phyloP scores from a whole-genome alignment of 2,888 invertebrate species.

The Oasisia sp. region DNA sequence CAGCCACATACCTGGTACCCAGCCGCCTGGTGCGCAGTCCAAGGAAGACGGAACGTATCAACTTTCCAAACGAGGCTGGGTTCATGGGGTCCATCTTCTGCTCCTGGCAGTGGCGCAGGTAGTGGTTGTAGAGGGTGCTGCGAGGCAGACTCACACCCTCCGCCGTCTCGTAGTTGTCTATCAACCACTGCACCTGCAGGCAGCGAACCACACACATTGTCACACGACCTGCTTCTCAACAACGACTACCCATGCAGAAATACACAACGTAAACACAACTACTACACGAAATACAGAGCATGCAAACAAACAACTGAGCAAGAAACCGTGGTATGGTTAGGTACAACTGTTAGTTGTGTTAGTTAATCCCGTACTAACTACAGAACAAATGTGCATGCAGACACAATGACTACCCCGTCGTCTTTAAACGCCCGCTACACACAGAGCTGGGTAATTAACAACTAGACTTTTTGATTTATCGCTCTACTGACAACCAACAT shows the following conservation, averaged over 20 bases:
- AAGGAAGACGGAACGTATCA: slow-evolving; percentile 97
- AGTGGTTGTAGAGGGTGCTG: slow-evolving; percentile 96
- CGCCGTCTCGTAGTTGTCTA: slow-evolving; percentile 98
- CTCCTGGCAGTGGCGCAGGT: slow-evolving; percentile 87
- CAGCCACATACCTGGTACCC: slow-evolving; percentile 80
- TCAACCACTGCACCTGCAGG: slow-evolving; percentile 77
- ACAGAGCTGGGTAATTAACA: not conserved
- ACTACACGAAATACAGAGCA: slow-evolving; percentile 13
- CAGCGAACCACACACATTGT: not conserved
- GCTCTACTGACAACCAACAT: not conserved
- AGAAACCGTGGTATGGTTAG: not conserved
- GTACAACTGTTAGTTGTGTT: not conserved
- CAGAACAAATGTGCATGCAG: not conserved
- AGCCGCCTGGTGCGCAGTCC: slow-evolving; percentile 92
- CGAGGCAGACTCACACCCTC: slow-evolving; percentile 93
- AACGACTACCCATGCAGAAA: not conserved
- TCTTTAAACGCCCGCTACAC: not conserved
- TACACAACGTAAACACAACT: slow-evolving; percentile 12
- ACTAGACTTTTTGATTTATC: not conserved
- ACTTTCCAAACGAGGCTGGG: slow-evolving; percentile 98
- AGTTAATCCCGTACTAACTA: not conserved
- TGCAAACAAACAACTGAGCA: slow-evolving; percentile 20
- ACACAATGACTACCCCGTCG: not conserved
- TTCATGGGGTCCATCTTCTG: slow-evolving; percentile 98
- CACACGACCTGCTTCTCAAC: not conserved